Evolutionary conservation across 2,113 vertebrate genomes (phyloP).

Genomic region (Dasyprocta punctata): DNA sequence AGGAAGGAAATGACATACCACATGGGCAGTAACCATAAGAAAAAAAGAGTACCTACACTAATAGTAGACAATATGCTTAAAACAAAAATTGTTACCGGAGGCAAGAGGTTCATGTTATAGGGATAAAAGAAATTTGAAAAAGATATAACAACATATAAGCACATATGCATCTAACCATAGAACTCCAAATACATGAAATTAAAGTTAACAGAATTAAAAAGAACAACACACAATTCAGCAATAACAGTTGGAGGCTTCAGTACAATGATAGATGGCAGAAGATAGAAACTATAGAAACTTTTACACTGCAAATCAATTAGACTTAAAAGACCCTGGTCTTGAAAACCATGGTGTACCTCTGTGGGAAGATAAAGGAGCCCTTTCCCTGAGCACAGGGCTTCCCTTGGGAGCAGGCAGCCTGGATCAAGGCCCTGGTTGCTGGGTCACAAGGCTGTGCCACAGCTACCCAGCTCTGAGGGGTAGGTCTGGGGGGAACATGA

Average conservation of each 20-base stretch:
- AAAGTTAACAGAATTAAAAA: not conserved
- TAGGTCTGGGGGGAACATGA: not conserved
- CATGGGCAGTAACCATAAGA: not conserved
- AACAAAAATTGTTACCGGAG: not conserved
- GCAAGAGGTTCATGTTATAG: not conserved
- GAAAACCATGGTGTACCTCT: not conserved
- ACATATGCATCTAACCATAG: not conserved
- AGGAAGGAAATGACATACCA: not conserved
- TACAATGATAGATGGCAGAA: not conserved
- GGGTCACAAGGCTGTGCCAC: rapidly evolving
- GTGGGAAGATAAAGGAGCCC: not conserved
- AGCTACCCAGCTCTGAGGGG: not conserved
- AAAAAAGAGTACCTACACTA: rapidly evolving
- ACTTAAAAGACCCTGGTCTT: not conserved
- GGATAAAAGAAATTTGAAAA: not conserved
- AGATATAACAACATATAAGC: not conserved
- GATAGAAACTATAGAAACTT: not conserved
- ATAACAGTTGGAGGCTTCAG: not conserved
- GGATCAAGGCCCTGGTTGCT: not conserved
- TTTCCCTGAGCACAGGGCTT: too few species aligned
- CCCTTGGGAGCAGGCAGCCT: too few species aligned
- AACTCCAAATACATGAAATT: not conserved
- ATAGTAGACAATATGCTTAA: not conserved
- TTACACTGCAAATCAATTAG: not conserved
- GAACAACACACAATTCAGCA: not conserved